Evolutionary conservation across 2,888 invertebrate genomes (phyloP).

Genomic region (Exephanes ischioxanthus): DNA sequence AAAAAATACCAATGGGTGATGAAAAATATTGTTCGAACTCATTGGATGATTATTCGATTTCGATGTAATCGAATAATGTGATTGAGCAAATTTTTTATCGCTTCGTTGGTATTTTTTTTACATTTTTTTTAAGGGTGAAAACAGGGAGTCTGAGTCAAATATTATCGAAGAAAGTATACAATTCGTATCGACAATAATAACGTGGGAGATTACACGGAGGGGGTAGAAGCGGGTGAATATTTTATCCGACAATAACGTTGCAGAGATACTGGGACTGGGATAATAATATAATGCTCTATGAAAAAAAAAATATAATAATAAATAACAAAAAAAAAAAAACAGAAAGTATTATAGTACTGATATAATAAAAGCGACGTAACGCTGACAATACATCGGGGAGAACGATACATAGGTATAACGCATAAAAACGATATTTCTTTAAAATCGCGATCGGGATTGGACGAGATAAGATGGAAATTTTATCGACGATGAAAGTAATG

Average conservation of each 20-base stretch:
- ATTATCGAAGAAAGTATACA: slow-evolving; percentile 39
- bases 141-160: slow-evolving; percentile 33
- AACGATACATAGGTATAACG: background rate
- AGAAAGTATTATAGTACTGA: slow-evolving; percentile 17
- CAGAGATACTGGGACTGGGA: slow-evolving; percentile 58
- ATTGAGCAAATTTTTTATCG: background rate
- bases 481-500: slow-evolving; percentile 21
- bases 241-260: slow-evolving; percentile 52
- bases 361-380: slow-evolving; percentile 41
- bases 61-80: background rate
- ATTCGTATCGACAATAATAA: slow-evolving; percentile 56
- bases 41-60: background rate
- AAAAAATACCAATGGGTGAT: background rate
- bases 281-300: slow-evolving; percentile 45
- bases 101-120: background rate
- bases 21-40: background rate
- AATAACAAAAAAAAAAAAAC: slow-evolving; percentile 28
- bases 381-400: slow-evolving; percentile 58
- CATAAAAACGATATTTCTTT: slow-evolving; percentile 21
- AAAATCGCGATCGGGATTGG: slow-evolving; percentile 7
- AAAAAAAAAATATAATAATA: slow-evolving; percentile 29
- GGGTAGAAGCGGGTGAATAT: slow-evolving; percentile 21
- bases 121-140: background rate
- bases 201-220: background rate
- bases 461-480: slow-evolving; percentile 23